Conservation (phyloP, 2,113 vertebrate genomes). For the Dunckerocampus dactyliophorus region DNA sequence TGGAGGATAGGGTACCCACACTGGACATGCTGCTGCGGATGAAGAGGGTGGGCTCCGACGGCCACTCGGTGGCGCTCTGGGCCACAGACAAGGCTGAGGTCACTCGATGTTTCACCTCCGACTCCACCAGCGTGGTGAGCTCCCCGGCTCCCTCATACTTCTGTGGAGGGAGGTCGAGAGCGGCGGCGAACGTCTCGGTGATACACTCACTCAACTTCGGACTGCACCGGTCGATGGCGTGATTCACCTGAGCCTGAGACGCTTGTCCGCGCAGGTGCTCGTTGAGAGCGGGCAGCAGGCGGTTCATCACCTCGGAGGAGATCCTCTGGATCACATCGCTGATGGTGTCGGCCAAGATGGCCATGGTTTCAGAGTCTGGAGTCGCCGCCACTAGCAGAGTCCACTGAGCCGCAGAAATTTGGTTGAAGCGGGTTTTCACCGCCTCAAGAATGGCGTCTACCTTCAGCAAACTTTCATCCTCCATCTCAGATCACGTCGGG, state of each 20-base stretch:
- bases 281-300: constrained; percentile 3
- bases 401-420: constrained; percentile 6
- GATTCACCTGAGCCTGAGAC: not conserved
- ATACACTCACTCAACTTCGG: not conserved
- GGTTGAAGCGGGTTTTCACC: constrained; percentile 2
- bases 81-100: constrained; percentile 3
- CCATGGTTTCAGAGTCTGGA: constrained; percentile 6
- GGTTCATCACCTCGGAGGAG: constrained; percentile 1
- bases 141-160: constrained; percentile 1
- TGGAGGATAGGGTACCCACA: constrained; percentile 5
- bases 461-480: not conserved
- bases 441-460: not conserved
- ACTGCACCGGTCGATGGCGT: not conserved
- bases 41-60: constrained; percentile 6
- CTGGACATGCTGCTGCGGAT: constrained; percentile 9
- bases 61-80: not conserved
- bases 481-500: not conserved
- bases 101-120: constrained; percentile 6
- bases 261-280: not conserved
- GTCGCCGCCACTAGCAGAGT: constrained; percentile 1
- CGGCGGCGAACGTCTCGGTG: constrained; percentile 2
- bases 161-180: constrained; percentile 5
- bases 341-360: constrained; percentile 8
- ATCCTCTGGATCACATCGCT: constrained; percentile 6
- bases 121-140: constrained; percentile 5